Conservation (phyloP, 2,113 vertebrate genomes). For the Thamnophis sirtalis region DNA sequence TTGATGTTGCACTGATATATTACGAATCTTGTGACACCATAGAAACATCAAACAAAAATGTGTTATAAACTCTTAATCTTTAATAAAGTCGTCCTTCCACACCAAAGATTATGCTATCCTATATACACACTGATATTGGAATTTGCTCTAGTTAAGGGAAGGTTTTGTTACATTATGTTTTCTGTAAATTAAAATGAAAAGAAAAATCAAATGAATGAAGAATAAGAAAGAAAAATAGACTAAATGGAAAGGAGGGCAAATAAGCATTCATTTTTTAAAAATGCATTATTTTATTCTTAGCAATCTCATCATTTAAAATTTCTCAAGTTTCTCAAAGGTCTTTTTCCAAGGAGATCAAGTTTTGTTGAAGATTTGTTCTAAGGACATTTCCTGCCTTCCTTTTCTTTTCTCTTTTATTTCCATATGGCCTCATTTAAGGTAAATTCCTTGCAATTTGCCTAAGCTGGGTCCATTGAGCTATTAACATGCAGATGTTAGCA, state of each 20-base stretch:
- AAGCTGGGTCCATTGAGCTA: conserved; percentile 19
- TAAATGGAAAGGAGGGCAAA: not conserved
- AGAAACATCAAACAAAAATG: not conserved
- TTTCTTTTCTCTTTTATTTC: conserved; percentile 16
- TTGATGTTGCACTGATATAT: not conserved
- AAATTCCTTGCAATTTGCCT: conserved; percentile 27
- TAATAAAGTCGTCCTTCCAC: not conserved
- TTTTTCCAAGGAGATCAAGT: not conserved
- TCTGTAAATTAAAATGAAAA: not conserved
- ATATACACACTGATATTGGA: not conserved
- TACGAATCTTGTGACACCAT: not conserved
- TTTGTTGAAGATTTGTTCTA: not conserved
- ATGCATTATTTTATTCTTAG: not conserved
- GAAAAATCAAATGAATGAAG: not conserved
- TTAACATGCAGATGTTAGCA: conserved; percentile 25
- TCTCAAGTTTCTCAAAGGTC: not conserved
- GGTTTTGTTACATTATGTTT: not conserved
- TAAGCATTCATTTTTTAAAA: not conserved
- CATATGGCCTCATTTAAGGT: conserved; percentile 44
- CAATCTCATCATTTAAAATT: not conserved
- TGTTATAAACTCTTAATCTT: not conserved
- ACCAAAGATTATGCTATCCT: not conserved
- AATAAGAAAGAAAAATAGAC: not conserved
- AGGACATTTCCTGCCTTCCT: not conserved
- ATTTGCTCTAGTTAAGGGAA: not conserved